phyloP scores from a whole-genome alignment of 2,797 vertebrate species.

The Carduelis carduelis region DNA sequence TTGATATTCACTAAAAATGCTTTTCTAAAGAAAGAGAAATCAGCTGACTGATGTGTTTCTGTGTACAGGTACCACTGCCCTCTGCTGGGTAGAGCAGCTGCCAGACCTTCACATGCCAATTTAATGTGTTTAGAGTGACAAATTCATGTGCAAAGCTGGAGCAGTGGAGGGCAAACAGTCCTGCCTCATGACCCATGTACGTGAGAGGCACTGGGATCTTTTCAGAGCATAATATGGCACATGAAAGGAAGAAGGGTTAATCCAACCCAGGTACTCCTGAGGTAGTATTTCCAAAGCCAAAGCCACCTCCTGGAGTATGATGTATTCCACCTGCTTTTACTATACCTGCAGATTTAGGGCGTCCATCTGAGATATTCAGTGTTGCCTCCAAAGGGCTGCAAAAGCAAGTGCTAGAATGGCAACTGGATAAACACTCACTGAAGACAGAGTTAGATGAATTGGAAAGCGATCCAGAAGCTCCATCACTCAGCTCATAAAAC shows the following conservation, averaged over 20 bases:
- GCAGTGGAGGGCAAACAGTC: neutral
- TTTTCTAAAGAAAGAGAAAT: neutral
- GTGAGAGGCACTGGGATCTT: conserved; percentile 11
- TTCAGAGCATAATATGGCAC: neutral
- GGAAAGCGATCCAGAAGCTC: conserved; percentile 89
- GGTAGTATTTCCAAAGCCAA: conserved; percentile 58
- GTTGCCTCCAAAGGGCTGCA: conserved; percentile 87
- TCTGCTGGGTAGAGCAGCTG: conserved; percentile 54
- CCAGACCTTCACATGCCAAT: neutral
- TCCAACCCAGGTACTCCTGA: conserved; percentile 52
- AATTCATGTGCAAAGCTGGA: neutral
- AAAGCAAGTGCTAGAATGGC: conserved; percentile 89
- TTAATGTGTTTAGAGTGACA: neutral
- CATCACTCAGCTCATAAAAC: conserved; percentile 95
- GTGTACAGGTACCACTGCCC: conserved; percentile 59
- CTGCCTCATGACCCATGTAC: neutral
- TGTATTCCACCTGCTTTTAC: conserved; percentile 52
- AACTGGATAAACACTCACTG: conserved; percentile 95
- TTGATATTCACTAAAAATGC: neutral
- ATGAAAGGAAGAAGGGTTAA: conserved; percentile 51
- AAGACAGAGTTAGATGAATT: conserved; percentile 98
- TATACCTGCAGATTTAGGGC: conserved; percentile 85
- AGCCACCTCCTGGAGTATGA: conserved; percentile 50
- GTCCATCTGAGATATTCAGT: conserved; percentile 83
- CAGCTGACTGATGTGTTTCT: neutral